Conservation (phyloP, 2,888 invertebrate genomes). For the Uloborus plumipes region DNA sequence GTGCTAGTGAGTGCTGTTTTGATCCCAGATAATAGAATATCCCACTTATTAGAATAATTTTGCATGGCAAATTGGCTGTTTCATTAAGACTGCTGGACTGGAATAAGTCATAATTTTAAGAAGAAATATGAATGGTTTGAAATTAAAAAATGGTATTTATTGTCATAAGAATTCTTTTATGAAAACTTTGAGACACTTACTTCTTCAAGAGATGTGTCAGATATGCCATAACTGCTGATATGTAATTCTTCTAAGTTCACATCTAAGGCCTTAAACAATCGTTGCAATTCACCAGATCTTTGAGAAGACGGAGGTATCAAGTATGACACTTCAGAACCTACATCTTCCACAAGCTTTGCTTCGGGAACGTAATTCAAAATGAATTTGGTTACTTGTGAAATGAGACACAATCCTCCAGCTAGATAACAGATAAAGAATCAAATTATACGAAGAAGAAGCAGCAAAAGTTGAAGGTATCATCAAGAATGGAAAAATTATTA, state of each 20-base stretch:
- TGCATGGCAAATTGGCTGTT: no score
- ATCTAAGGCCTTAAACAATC: slow-evolving; percentile 72
- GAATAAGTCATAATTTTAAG: no score
- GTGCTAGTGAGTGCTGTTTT: no score
- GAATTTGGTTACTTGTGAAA: slow-evolving; percentile 69
- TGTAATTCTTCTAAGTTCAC: slow-evolving; percentile 70
- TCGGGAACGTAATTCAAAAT: slow-evolving; percentile 71
- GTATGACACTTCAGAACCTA: slow-evolving; percentile 73
- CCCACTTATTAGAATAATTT: no score
- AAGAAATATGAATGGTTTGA: no score
- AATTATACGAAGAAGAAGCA: no score
- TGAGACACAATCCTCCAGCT: slow-evolving; percentile 66
- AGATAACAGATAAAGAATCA: background rate
- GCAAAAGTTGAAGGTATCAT: no score
- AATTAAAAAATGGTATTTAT: no score
- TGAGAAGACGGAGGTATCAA: slow-evolving; percentile 69
- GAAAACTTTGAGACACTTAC: slow-evolving; percentile 68
- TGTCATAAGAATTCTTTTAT: no score
- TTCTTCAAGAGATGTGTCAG: slow-evolving; percentile 77
- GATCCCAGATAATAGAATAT: no score
- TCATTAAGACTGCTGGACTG: no score
- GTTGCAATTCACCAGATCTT: slow-evolving; percentile 66
- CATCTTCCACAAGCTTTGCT: slow-evolving; percentile 72
- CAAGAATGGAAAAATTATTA: no score
- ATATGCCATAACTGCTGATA: slow-evolving; percentile 75